Conservation (phyloP, 2,888 invertebrate genomes). For the Microchrysa polita region DNA sequence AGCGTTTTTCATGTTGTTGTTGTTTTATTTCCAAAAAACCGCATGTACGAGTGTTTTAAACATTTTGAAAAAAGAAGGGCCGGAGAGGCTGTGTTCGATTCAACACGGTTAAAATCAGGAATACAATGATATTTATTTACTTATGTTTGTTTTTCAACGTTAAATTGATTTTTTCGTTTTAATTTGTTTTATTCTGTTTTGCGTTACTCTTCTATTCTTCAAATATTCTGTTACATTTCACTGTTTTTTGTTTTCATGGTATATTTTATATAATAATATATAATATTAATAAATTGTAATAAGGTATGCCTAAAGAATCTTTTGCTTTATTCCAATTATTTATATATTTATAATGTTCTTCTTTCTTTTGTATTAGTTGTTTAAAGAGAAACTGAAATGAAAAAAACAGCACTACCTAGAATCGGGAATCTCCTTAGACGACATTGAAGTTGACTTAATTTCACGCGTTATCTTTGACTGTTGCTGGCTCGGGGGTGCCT, state of each 20-base stretch:
- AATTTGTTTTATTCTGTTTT: neutral
- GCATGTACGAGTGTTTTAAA: neutral
- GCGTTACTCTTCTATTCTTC: slow-evolving; percentile 17
- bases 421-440: slow-evolving; percentile 65
- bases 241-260: slow-evolving; percentile 21
- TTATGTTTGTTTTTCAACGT: neutral
- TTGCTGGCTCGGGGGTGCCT: slow-evolving; percentile 55
- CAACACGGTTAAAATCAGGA: neutral
- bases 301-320: slow-evolving; percentile 43
- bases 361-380: slow-evolving; percentile 24
- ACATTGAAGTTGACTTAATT: slow-evolving; percentile 54
- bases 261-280: slow-evolving; percentile 39
- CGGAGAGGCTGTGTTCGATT: neutral
- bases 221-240: slow-evolving; percentile 36
- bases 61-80: neutral
- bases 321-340: slow-evolving; percentile 42
- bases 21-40: slow-evolving; percentile 10
- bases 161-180: neutral
- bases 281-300: slow-evolving; percentile 44
- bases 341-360: slow-evolving; percentile 36
- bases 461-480: slow-evolving; percentile 60
- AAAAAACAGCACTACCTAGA: slow-evolving; percentile 64
- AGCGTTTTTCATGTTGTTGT: slow-evolving; percentile 16
- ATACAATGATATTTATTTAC: slow-evolving; percentile 10
- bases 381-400: slow-evolving; percentile 43